Evolutionary conservation across 2,113 vertebrate species (phyloP).

Genomic region (Dromaius novaehollandiae): DNA sequence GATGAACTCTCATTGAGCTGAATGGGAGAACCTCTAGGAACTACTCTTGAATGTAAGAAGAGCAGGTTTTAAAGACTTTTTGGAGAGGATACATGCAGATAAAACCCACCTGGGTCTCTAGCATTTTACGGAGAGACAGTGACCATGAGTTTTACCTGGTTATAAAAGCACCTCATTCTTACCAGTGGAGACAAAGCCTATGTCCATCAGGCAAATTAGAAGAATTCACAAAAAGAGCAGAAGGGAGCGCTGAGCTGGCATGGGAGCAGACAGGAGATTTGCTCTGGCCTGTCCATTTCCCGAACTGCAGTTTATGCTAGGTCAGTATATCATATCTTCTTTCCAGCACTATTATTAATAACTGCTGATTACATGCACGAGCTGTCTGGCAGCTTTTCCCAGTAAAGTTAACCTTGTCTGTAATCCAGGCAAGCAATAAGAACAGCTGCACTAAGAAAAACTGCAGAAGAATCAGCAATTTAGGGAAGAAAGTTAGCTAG

Average conservation of each 20-base stretch:
- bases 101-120: not conserved
- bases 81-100: not conserved
- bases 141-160: not conserved
- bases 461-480: not conserved
- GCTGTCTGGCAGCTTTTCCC: not conserved
- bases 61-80: not conserved
- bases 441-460: not conserved
- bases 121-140: not conserved
- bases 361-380: not conserved
- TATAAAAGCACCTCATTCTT: not conserved
- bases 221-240: not conserved
- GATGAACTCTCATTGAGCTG: not conserved
- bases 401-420: not conserved
- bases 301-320: not conserved
- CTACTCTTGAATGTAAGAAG: not conserved
- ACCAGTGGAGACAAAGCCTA: not conserved
- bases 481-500: not conserved
- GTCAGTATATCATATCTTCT: rapidly evolving
- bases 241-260: not conserved
- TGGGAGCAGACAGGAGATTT: not conserved
- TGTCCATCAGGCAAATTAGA: not conserved
- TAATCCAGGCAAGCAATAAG: not conserved
- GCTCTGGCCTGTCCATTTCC: not conserved
- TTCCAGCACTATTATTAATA: not conserved
- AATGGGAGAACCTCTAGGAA: not conserved